phyloP scores from a whole-genome alignment of 1,140 invertebrate species.

The Macrostomum lignano region DNA sequence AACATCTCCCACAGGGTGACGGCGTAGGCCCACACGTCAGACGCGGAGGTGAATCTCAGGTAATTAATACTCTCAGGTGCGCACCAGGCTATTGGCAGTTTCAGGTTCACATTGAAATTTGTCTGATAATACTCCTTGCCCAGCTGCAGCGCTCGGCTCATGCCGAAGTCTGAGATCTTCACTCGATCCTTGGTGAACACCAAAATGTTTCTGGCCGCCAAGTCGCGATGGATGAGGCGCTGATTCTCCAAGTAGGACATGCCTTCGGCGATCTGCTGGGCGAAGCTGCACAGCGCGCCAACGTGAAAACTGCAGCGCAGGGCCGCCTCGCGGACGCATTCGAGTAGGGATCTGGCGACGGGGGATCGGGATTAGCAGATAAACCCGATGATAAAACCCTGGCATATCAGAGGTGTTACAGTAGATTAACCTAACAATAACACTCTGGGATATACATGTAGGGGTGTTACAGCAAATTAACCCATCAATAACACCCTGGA shows the following conservation, averaged over 20 bases:
- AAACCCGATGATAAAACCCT: too few relatives aligned
- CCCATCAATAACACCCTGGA: too few relatives aligned
- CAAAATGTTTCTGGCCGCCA: conserved; percentile 72
- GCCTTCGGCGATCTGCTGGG: conserved; percentile 71
- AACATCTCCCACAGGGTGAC: conserved; percentile 99
- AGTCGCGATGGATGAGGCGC: conserved; percentile 66
- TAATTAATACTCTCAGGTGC: conserved; percentile 90
- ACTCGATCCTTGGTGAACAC: conserved; percentile 74
- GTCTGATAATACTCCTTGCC: conserved; percentile 97
- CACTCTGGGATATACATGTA: too few relatives aligned
- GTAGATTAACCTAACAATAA: too few relatives aligned
- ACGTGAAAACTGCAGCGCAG: conserved; percentile 60
- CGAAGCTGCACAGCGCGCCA: conserved; percentile 39
- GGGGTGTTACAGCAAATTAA: too few relatives aligned
- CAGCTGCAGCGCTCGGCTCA: conserved; percentile 68
- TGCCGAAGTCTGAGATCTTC: conserved; percentile 48
- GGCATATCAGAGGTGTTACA: too few relatives aligned
- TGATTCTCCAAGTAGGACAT: conserved; percentile 80
- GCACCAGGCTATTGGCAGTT: conserved; percentile 91
- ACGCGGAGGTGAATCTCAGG: conserved; percentile 68
- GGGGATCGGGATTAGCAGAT: too few relatives aligned
- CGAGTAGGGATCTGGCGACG: conserved; percentile 41
- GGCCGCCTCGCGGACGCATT: conserved; percentile 71
- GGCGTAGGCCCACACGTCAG: conserved; percentile 86
- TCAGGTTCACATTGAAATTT: conserved; percentile 86